Percentiles rank a stretch among this genome's conserved stretches.
phyloP scores from a whole-genome alignment of 2,113 vertebrate species.

The Dermatemys mawii region DNA sequence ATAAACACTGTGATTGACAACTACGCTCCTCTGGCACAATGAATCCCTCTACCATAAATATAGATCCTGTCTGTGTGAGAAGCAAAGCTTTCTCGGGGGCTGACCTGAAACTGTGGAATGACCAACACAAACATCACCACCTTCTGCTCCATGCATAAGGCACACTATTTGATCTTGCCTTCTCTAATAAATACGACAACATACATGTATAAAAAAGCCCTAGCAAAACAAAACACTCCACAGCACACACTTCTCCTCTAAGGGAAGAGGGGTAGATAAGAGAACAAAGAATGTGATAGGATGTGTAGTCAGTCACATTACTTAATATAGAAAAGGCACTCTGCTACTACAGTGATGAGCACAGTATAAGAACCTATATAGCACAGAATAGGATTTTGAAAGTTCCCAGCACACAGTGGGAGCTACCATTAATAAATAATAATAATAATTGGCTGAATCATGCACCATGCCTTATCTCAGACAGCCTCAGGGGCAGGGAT shows the following conservation, averaged over 20 bases:
- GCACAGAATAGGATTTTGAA: background rate
- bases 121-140: background rate
- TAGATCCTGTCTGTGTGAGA: background rate
- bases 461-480: background rate
- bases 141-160: background rate
- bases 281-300: background rate
- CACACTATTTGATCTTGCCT: background rate
- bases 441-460: background rate
- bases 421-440: background rate
- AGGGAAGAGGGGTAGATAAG: background rate
- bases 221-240: background rate
- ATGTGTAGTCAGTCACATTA: background rate
- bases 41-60: background rate
- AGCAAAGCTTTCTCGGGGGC: background rate
- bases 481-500: background rate
- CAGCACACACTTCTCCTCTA: background rate
- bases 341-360: background rate
- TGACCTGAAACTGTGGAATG: background rate
- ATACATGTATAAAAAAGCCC: background rate
- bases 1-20: no score
- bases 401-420: background rate
- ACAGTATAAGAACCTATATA: background rate
- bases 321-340: background rate
- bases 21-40: background rate
- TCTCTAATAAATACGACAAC: background rate